Conservation (phyloP, 1,140 invertebrate genomes). For the Mamestra configurata region DNA sequence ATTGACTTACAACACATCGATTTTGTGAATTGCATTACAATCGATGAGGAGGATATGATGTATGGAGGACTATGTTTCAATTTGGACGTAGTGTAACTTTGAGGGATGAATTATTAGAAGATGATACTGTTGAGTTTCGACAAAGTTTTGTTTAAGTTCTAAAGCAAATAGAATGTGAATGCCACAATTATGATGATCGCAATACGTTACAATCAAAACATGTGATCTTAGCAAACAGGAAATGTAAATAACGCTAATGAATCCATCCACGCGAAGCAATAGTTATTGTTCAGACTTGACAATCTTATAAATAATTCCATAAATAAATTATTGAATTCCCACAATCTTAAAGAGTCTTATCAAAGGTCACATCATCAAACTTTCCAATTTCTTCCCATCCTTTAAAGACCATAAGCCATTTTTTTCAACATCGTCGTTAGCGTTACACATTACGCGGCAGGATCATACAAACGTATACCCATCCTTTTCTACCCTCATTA, state of each 20-base stretch:
- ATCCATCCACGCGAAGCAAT: neutral
- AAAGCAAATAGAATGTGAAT: neutral
- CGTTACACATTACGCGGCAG: slow-evolving; percentile 5
- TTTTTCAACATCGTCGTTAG: slow-evolving; percentile 35
- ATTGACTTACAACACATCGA: slow-evolving; percentile 50
- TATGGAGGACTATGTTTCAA: slow-evolving; percentile 25
- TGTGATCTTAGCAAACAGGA: neutral
- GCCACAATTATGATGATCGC: neutral
- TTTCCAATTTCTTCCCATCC: neutral
- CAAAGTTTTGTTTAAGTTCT: neutral
- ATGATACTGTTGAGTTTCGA: neutral
- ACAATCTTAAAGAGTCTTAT: neutral
- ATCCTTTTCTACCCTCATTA: slow-evolving; percentile 58
- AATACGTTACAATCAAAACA: neutral
- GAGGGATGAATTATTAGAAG: slow-evolving; percentile 4
- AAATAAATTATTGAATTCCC: too few species aligned
- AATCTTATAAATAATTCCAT: too few species aligned
- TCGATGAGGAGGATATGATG: slow-evolving; percentile 28
- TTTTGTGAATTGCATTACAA: slow-evolving; percentile 47
- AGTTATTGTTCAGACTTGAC: neutral
- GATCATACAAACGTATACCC: slow-evolving; percentile 49
- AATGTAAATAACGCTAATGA: neutral
- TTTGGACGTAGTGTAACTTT: neutral
- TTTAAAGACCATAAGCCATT: slow-evolving; percentile 18
- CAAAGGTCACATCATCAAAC: neutral